Evolutionary conservation across 2,888 invertebrate species (phyloP), one percentile per base, ranked within the genome.

Genomic region (Dryadula phaetusa): DNA sequence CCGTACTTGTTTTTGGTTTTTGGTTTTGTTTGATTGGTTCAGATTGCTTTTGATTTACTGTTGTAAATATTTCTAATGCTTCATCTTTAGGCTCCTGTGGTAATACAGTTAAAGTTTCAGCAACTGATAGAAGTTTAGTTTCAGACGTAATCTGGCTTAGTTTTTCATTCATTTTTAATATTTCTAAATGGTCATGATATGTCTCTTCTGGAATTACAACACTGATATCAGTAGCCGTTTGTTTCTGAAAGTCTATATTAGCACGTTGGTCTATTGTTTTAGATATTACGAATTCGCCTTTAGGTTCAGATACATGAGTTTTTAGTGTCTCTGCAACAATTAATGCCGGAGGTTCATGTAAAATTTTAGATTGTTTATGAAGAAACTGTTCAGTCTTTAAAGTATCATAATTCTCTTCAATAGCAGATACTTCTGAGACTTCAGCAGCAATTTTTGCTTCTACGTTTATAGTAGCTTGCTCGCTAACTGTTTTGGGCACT

Each of bases 391-490:
- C 60, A 56, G 70, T 61, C 61, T 74, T 68, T 20, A 76, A 65
- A 32, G 64, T 46, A 37, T 76, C 66, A 37, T 70, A 64, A 66
- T 73, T 69, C 3, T 67, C 69, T 72, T 82, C 77, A 70, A 69
- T 72, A 3, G 68, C 66, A 72, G 76, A 69, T 47, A 76, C 71
- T 64, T 80, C 73, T 37, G 73, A 72, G 18, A 71, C 67, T 67
- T 76, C 71, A 37, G 64, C 54, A 5, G 63, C 66, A 40, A 69
- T 16, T 47, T 47, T 64, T 60, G 62, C 40, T 22, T 25, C 28
- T 12, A 69, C 16, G 16, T 66, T 37, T 40, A 69, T 32, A 47
- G 66, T 62, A 28, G 66, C 66, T 60, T 60, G 52, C 20, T 66
- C 44, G 7, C 28, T 53, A 12, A 16, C 14, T 14, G 28, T 1